These are phyloP conservation scores for Dendrophyllia cribrosa DNA, from an alignment of 64 coral and sea anemone species.

Conservation along the genomic window DNA sequence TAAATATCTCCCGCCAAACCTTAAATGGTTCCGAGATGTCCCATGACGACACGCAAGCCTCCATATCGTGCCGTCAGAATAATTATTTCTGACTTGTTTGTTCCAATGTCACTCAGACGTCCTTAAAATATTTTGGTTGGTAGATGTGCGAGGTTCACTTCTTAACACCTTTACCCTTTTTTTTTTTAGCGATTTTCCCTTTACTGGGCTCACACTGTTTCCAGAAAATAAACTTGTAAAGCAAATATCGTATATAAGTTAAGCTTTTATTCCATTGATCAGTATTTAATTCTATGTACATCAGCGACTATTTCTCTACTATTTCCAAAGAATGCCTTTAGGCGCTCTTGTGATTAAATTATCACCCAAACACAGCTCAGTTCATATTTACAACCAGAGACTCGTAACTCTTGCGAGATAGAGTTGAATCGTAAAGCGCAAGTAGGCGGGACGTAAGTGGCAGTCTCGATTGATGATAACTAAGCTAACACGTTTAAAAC, in stretches of 20 bases:
- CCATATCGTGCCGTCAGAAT: too few species aligned
- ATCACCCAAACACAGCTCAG: conserved; percentile 20
- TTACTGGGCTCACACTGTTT: not conserved
- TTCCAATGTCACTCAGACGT: too few species aligned
- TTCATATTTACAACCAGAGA: not conserved
- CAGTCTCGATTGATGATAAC: not conserved
- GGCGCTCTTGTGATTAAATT: not conserved
- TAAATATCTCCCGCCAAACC: too few species aligned
- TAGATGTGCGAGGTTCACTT: too few species aligned
- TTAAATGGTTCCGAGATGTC: too few species aligned
- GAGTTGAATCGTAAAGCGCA: not conserved
- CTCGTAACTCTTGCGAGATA: not conserved
- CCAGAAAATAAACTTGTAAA: not conserved
- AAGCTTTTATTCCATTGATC: conserved; percentile 47
- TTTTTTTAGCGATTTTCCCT: too few species aligned
- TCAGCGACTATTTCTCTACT: conserved; percentile 15
- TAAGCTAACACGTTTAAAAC: not conserved
- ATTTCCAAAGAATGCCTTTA: conserved; percentile 6
- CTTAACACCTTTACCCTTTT: too few species aligned
- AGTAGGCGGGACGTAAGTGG: too few species aligned
- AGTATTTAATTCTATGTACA: conserved; percentile 57
- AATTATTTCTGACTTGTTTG: too few species aligned
- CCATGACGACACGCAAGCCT: too few species aligned
- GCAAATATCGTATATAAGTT: conserved; percentile 26
- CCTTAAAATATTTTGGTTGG: too few species aligned